These are phyloP conservation scores for Aeoliscus strigatus DNA, from an alignment of 2,797 vertebrate genomes.

Conservation along the genomic window DNA sequence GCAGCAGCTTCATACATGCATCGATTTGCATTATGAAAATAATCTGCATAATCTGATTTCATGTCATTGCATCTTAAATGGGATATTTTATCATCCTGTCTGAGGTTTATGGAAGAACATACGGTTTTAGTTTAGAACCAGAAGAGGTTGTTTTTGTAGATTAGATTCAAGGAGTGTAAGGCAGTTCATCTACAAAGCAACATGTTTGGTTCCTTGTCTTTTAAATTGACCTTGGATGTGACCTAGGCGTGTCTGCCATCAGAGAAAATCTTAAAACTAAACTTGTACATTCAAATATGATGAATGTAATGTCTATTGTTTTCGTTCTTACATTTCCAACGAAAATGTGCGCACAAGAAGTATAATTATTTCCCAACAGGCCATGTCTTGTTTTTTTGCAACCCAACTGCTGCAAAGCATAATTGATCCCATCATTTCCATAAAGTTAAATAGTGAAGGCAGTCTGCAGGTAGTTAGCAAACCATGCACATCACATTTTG, in stretches of 20 bases:
- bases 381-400: neutral
- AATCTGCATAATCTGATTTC: slow-evolving; percentile 37
- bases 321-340: too few relatives aligned
- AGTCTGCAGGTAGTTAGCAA: too few relatives aligned
- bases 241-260: neutral
- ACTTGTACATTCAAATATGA: too few relatives aligned
- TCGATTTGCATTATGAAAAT: slow-evolving; percentile 26
- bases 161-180: slow-evolving; percentile 1
- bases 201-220: slow-evolving; percentile 17
- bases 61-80: slow-evolving; percentile 15
- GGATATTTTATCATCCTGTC: slow-evolving; percentile 22
- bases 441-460: too few relatives aligned
- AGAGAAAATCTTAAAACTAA: neutral
- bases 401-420: neutral
- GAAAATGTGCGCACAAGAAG: too few relatives aligned
- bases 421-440: neutral
- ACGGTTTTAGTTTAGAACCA: slow-evolving; percentile 6
- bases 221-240: slow-evolving; percentile 21
- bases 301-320: too few relatives aligned
- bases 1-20: slow-evolving; percentile 11
- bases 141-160: slow-evolving; percentile 1
- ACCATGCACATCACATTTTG: too few relatives aligned
- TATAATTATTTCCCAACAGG: too few relatives aligned
- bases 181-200: neutral
- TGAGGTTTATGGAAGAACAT: slow-evolving; percentile 4